A percentile compares a stretch with the other conserved stretches of the same genome.
Evolutionary conservation across 2,113 vertebrate species (phyloP).

Genomic region (Semicossyphus pulcher): DNA sequence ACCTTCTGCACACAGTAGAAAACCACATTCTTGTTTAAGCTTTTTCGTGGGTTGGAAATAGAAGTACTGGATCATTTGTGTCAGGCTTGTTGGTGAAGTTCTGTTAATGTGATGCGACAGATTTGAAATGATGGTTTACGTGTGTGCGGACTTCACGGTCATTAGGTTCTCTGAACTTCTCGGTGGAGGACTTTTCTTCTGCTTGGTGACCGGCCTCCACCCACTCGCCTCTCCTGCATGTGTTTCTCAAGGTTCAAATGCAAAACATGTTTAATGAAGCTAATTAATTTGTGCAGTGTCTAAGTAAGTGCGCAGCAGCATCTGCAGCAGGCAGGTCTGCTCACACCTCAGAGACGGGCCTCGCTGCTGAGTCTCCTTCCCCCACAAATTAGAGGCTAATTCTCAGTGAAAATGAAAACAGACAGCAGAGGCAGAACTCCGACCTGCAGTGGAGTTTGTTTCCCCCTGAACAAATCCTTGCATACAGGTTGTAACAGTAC

Average conservation of each 20-base stretch:
- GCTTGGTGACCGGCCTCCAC: background rate
- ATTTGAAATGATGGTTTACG: too few species aligned
- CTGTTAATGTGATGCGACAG: too few species aligned
- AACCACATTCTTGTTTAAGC: too few species aligned
- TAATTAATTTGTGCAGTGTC: conserved; percentile 65
- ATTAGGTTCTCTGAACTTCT: background rate
- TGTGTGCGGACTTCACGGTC: background rate
- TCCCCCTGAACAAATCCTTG: background rate
- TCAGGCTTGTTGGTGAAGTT: too few species aligned
- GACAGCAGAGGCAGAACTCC: conserved; percentile 8
- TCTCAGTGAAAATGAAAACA: conserved; percentile 51
- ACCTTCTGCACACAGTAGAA: too few species aligned
- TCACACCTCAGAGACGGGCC: conserved; percentile 23
- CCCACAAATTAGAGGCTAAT: conserved; percentile 45
- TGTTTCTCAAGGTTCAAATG: conserved; percentile 47
- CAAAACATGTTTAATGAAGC: conserved; percentile 69
- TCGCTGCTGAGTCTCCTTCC: conserved; percentile 2
- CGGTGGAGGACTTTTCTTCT: background rate
- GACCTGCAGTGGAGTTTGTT: background rate
- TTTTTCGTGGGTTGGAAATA: too few species aligned
- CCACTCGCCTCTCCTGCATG: background rate
- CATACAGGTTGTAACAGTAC: conserved; percentile 12
- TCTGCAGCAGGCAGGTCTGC: conserved; percentile 43
- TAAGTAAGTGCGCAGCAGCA: conserved; percentile 59
- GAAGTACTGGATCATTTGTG: too few species aligned